A percentile compares a stretch with the other conserved stretches of the same genome.
These are phyloP conservation scores for Hycleus cichorii DNA, from an alignment of 1,140 invertebrate genomes.

Conservation along the genomic window DNA sequence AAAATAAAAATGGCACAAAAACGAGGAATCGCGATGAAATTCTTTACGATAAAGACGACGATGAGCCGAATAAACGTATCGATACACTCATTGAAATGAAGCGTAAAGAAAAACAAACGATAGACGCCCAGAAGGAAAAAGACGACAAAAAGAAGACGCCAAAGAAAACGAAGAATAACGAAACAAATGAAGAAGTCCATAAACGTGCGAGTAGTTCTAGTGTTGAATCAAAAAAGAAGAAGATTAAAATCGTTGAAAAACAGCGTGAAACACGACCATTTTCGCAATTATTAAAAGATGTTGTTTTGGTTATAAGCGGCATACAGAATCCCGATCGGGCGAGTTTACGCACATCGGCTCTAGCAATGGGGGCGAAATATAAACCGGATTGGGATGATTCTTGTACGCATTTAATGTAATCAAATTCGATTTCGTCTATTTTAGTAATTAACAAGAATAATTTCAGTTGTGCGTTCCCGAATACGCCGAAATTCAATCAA, in stretches of 20 bases:
- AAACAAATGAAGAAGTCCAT: constrained; percentile 8
- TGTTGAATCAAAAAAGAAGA: background rate
- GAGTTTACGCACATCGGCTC: constrained; percentile 58
- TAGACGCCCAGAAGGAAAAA: constrained; percentile 10
- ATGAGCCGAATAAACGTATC: constrained; percentile 44
- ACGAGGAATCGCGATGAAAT: constrained; percentile 41
- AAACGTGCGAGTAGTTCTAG: constrained; percentile 6
- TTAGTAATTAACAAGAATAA: constrained; percentile 21
- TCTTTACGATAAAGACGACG: constrained; percentile 48
- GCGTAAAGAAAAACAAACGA: constrained; percentile 25
- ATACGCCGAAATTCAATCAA: constrained; percentile 79
- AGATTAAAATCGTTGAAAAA: constrained; percentile 7
- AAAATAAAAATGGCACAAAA: constrained; percentile 9
- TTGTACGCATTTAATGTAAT: constrained; percentile 79
- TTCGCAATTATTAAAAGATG: constrained; percentile 53
- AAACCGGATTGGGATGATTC: constrained; percentile 62
- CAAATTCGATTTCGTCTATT: no score
- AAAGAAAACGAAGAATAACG: constrained; percentile 2
- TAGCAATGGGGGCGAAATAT: constrained; percentile 74
- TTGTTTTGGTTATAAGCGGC: constrained; percentile 75
- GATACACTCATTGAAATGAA: constrained; percentile 47
- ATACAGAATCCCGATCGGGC: constrained; percentile 74
- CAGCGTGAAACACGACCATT: constrained; percentile 44
- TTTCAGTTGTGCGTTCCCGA: constrained; percentile 75
- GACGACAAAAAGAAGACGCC: constrained; percentile 22